A percentile compares a stretch with the other conserved stretches of the same genome.
phyloP scores from a whole-genome alignment of 2,113 vertebrate genomes.

The Typhlomys cinereus region DNA sequence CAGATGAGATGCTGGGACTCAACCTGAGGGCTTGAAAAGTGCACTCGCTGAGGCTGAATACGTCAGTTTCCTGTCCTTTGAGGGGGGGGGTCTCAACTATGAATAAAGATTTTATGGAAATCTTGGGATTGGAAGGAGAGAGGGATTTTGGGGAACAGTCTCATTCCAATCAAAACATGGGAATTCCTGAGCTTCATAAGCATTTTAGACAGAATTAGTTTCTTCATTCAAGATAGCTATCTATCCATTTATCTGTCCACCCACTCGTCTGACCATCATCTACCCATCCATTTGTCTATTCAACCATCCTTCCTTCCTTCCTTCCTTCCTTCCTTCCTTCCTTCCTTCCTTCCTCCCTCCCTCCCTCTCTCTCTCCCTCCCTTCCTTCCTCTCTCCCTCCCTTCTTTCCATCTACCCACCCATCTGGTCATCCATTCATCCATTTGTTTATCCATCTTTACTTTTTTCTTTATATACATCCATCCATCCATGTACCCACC shows the following conservation, averaged over 20 bases:
- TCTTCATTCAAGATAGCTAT: background rate
- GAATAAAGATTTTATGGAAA: conserved; percentile 12
- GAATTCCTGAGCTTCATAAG: background rate
- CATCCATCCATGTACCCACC: too few species aligned
- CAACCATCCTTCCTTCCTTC: background rate
- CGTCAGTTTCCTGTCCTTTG: background rate
- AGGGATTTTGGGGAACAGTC: background rate
- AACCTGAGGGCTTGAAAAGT: background rate
- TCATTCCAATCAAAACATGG: background rate
- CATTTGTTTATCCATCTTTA: too few species aligned
- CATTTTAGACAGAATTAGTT: background rate
- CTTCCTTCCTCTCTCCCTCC: too few species aligned
- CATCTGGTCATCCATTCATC: too few species aligned
- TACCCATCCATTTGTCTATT: background rate
- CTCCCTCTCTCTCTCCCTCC: too few species aligned
- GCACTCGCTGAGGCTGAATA: background rate
- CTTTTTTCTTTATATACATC: too few species aligned
- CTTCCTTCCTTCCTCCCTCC: too few species aligned
- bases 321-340: background rate
- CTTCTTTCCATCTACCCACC: too few species aligned
- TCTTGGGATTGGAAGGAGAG: background rate
- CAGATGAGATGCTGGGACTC: conserved; percentile 8
- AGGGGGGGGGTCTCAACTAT: background rate
- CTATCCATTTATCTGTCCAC: too few species aligned
- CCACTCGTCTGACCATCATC: background rate